Base-by-base conservation (phyloP, 2,888 invertebrate genomes). In the Patella depressa region DNA sequence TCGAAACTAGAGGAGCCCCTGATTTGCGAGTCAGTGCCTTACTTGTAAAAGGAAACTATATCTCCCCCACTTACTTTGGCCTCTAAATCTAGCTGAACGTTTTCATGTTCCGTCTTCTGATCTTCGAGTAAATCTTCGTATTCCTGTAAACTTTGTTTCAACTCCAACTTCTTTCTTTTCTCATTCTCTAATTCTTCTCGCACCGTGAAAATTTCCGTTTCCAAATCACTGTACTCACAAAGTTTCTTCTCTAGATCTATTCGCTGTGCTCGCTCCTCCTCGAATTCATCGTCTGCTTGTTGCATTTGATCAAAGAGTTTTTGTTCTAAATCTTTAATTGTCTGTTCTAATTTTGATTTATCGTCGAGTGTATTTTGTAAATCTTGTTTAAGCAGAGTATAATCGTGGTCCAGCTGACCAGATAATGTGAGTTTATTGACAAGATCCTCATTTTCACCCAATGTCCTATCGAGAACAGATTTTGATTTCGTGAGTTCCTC, bases 111-210 rank as follows among this genome's bases (percentile, higher is more conserved):
- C 11, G 81, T 79, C 78, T 80, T 84, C 74, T 86, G 86, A 73
- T 87, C 87, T n/a, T 88, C 88, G 70, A 88, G 76, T 53, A 84
- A 77, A 74, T 88, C 86, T 74, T 89, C 87, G 76, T 88, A 53
- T 24, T 87, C 87, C 71, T 85, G 84, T 29, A 87, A 74, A 57
- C 83, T 85, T 55, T 81, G 76, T 71, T 88, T 86, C 65, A 87
- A 73, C 57, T 86, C 83, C 14, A 75, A 57, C 71, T 83, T 76
- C n/a, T 73, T 77, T 65, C 81, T 78, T 54, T 82, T 77, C 72
- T 86, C 86, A 72, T 83, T 80, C 54, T 86, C 85, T 19, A 86
- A 76, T 70, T 84, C 78, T 55, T 76, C 73, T 17, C 75, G 76
- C n/a, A 77, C 78, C 53, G 74, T 78, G 54, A 69, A 72, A 53